Percentiles rank a stretch among this genome's conserved stretches.
phyloP scores from a whole-genome alignment of 2,113 vertebrate genomes.

The Atlantisia rogersi region DNA sequence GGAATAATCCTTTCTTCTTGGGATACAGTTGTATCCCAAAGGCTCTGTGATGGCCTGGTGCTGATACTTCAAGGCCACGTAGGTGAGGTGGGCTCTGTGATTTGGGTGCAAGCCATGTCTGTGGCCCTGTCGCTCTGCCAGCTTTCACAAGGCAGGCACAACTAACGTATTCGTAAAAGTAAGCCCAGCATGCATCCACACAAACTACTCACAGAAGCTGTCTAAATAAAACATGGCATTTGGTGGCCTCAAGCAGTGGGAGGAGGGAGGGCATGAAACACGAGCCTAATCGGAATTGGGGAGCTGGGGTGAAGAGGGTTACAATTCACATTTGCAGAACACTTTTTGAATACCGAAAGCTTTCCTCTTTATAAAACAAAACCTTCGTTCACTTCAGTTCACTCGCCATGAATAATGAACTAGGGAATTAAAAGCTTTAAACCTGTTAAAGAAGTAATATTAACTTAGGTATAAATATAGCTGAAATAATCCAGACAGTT shows the following conservation, averaged over 20 bases:
- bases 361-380: conserved; percentile 72
- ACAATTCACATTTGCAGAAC: conserved; percentile 44
- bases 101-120: background rate
- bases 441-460: conserved; percentile 86
- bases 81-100: background rate
- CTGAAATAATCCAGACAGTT: conserved; percentile 87
- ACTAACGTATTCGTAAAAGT: background rate
- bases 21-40: background rate
- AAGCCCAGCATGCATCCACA: background rate
- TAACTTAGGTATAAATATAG: conserved; percentile 85
- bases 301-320: conserved; percentile 37
- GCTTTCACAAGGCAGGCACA: background rate
- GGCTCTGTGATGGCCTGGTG: background rate
- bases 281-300: conserved; percentile 9
- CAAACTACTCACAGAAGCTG: background rate
- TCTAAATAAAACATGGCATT: conserved; percentile 14
- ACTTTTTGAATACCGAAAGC: conserved; percentile 53
- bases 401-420: conserved; percentile 73
- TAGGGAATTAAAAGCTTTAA: conserved; percentile 83
- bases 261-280: background rate
- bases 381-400: conserved; percentile 71
- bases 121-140: background rate
- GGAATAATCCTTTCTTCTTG: background rate
- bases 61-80: background rate
- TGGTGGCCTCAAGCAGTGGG: background rate